A percentile compares a stretch with the other conserved stretches of the same genome.
Conservation (phyloP, 2,797 vertebrate genomes). For the Sebastes iracundus region DNA sequence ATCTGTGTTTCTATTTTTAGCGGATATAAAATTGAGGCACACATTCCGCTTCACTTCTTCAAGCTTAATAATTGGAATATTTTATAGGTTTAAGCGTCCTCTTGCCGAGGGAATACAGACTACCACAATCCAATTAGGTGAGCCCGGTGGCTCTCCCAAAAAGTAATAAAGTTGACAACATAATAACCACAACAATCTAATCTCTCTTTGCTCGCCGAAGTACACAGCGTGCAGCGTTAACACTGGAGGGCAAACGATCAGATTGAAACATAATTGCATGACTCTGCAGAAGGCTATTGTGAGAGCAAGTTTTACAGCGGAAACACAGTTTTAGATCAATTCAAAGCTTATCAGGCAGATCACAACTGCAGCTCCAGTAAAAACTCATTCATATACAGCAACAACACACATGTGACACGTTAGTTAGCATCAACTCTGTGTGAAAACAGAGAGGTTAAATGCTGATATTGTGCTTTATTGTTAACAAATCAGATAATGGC, state of each 20-base stretch:
- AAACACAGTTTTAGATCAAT: slow-evolving; percentile 21
- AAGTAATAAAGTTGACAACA: slow-evolving; percentile 72
- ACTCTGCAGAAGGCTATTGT: slow-evolving; percentile 23
- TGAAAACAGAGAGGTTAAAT: neutral
- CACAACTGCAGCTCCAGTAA: neutral
- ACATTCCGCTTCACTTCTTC: slow-evolving; percentile 38
- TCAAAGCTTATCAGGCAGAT: slow-evolving; percentile 14
- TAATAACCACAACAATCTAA: slow-evolving; percentile 71
- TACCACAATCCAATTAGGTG: slow-evolving; percentile 65
- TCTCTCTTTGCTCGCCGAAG: slow-evolving; percentile 39
- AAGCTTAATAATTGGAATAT: slow-evolving; percentile 62
- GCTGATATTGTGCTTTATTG: neutral
- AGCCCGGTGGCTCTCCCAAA: slow-evolving; percentile 29
- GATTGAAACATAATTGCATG: slow-evolving; percentile 41
- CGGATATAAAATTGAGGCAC: slow-evolving; percentile 24
- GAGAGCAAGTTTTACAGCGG: slow-evolving; percentile 8
- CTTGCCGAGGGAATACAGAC: slow-evolving; percentile 46
- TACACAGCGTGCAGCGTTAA: slow-evolving; percentile 17
- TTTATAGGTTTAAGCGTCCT: slow-evolving; percentile 49
- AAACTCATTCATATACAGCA: neutral
- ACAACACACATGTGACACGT: neutral
- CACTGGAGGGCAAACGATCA: slow-evolving; percentile 42
- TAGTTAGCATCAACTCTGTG: neutral
- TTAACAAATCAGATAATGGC: neutral
- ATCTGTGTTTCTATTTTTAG: slow-evolving; percentile 68